Conservation (phyloP, 2,113 vertebrate species). For the Mustela lutreola region DNA sequence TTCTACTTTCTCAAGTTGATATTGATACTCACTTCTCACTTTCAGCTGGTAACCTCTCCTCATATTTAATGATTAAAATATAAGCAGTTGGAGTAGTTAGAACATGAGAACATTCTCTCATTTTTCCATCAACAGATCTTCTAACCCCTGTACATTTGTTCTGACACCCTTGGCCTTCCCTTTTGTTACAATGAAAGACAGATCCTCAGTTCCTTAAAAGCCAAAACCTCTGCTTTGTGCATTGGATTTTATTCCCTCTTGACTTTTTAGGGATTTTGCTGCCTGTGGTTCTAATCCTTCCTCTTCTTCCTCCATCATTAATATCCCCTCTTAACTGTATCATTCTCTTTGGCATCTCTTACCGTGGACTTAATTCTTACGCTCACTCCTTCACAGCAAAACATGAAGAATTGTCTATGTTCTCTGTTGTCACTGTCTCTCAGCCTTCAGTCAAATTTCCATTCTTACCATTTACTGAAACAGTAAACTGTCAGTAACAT, state of each 20-base stretch:
- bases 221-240: background rate
- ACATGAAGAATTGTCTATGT: background rate
- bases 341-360: background rate
- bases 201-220: background rate
- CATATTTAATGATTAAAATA: slow-evolving; percentile 23
- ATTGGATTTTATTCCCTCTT: background rate
- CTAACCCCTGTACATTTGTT: slow-evolving; percentile 32
- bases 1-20: slow-evolving; percentile 29
- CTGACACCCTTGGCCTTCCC: background rate
- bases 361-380: background rate
- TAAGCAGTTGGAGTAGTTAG: background rate
- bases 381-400: background rate
- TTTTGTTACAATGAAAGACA: background rate
- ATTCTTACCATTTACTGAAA: background rate
- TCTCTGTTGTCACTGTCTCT: background rate
- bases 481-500: background rate
- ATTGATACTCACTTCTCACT: background rate
- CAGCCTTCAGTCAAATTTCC: background rate
- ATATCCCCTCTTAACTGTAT: background rate
- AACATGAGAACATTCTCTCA: background rate
- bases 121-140: background rate
- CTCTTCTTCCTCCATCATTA: background rate
- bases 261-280: background rate
- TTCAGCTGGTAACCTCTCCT: slow-evolving; percentile 29
- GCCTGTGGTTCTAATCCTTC: background rate